Percentiles rank a stretch among this genome's conserved stretches.
phyloP scores from a whole-genome alignment of 2,113 vertebrate genomes.

The Scomber colias region DNA sequence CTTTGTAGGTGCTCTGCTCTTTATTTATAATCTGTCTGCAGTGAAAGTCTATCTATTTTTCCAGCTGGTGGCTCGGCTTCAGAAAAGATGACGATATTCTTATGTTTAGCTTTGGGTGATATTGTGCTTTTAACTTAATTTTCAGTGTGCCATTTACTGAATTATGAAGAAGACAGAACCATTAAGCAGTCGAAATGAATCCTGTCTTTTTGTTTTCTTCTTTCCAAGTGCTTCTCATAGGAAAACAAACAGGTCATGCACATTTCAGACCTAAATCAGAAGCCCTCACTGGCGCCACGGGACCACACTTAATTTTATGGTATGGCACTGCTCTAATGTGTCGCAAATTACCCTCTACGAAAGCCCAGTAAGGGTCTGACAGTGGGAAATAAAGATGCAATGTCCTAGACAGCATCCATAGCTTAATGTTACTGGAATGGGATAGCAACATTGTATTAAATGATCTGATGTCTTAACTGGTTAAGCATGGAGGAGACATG shows the following conservation, averaged over 20 bases:
- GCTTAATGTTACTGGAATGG: too few species aligned
- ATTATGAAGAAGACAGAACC: constrained; percentile 42
- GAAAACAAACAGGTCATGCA: constrained; percentile 50
- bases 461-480: too few species aligned
- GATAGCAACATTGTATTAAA: too few species aligned
- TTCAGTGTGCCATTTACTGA: constrained; percentile 15
- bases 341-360: too few species aligned
- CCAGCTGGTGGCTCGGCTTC: constrained; percentile 47
- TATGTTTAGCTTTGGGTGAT: constrained; percentile 53
- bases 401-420: too few species aligned
- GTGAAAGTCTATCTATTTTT: constrained; percentile 17
- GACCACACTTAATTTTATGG: not conserved
- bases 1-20: constrained; percentile 60
- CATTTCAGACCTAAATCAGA: constrained; percentile 36
- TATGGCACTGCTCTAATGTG: too few species aligned
- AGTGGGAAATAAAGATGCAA: too few species aligned
- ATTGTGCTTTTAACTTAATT: constrained; percentile 60
- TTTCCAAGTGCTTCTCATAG: constrained; percentile 40
- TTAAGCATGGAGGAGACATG: too few species aligned
- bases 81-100: constrained; percentile 51
- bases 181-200: constrained; percentile 3
- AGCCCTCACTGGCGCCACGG: not conserved
- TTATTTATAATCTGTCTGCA: constrained; percentile 56
- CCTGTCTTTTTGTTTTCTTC: constrained; percentile 18
- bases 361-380: too few species aligned